A percentile compares a stretch with the other conserved stretches of the same genome.
Conservation (phyloP, 1,140 invertebrate genomes). For the Muscidifurax raptorellus region DNA sequence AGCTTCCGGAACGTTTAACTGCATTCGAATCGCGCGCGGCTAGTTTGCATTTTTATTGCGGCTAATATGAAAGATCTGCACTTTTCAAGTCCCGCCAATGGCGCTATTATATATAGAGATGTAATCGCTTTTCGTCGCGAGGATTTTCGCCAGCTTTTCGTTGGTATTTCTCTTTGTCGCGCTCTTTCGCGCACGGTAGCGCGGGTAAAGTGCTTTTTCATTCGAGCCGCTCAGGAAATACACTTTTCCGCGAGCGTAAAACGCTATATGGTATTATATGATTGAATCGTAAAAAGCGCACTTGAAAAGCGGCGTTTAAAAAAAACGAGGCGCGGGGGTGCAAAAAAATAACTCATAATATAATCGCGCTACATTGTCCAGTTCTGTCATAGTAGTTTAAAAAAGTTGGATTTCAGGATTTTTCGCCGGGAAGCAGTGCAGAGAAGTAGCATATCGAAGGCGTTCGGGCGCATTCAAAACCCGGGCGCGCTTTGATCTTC, state of each 20-base stretch:
- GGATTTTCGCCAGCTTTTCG: neutral
- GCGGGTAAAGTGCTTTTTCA: neutral
- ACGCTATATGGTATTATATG: neutral
- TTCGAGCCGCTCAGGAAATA: slow-evolving; percentile 1
- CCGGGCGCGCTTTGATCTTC: slow-evolving; percentile 28
- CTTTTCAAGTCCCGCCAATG: too few relatives aligned
- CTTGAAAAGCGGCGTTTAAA: neutral
- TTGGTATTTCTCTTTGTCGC: neutral
- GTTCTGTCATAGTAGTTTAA: too few relatives aligned
- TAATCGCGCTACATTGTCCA: too few relatives aligned
- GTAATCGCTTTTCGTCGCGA: too few relatives aligned
- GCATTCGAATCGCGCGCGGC: too few relatives aligned
- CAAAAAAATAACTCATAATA: too few relatives aligned
- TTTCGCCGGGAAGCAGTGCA: neutral
- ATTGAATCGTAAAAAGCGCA: neutral
- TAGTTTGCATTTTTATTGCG: too few relatives aligned
- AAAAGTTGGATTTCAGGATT: neutral
- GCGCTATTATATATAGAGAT: too few relatives aligned
- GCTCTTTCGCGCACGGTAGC: neutral
- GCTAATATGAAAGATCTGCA: too few relatives aligned
- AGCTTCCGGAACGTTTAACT: too few relatives aligned
- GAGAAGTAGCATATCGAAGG: neutral
- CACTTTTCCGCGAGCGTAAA: neutral
- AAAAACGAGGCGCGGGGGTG: too few relatives aligned
- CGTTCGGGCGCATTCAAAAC: neutral